Conservation (phyloP, 2,113 vertebrate species). For the Zingel zingel region DNA sequence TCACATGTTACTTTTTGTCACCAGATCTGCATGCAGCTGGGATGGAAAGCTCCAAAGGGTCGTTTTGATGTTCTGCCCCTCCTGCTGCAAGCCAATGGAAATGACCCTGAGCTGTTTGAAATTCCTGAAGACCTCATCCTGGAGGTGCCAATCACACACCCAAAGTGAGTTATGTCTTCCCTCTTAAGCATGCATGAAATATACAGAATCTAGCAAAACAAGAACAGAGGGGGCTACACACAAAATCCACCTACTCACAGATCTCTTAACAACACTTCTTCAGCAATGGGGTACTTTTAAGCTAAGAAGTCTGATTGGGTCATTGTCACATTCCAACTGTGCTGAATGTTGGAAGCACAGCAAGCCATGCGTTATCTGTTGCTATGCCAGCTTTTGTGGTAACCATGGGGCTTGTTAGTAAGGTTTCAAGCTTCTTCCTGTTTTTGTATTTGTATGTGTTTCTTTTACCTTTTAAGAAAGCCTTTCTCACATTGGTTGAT, state of each 20-base stretch:
- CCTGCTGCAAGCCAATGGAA: conserved; percentile 94
- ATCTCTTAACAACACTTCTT: conserved; percentile 40
- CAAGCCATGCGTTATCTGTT: conserved; percentile 50
- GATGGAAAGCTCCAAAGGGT: conserved; percentile 93
- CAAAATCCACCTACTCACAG: conserved; percentile 42
- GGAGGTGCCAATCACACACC: conserved; percentile 95
- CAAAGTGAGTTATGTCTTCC: conserved; percentile 89
- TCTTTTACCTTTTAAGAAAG: conserved; percentile 23
- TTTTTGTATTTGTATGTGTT: conserved; percentile 23
- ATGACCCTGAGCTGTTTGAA: conserved; percentile 96
- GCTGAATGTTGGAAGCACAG: conserved; percentile 50
- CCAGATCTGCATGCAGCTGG: conserved; percentile 97
- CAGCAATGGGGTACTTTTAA: conserved; percentile 52
- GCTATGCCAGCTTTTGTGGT: conserved; percentile 50
- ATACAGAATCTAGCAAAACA: conserved; percentile 21
- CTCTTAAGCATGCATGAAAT: conserved; percentile 7
- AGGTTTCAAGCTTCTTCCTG: conserved; percentile 21
- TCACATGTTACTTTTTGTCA: conserved; percentile 17
- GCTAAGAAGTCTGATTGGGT: conserved; percentile 58
- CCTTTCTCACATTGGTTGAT: neutral
- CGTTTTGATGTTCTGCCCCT: conserved; percentile 96
- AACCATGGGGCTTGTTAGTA: conserved; percentile 61
- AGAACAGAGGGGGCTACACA: conserved; percentile 13
- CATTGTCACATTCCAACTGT: conserved; percentile 49
- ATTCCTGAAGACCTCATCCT: conserved; percentile 94